A percentile compares a stretch with the other conserved stretches of the same genome.
These are phyloP conservation scores for Cosmia pyralina DNA, from an alignment of 2,888 invertebrate genomes.

Conservation along the genomic window DNA sequence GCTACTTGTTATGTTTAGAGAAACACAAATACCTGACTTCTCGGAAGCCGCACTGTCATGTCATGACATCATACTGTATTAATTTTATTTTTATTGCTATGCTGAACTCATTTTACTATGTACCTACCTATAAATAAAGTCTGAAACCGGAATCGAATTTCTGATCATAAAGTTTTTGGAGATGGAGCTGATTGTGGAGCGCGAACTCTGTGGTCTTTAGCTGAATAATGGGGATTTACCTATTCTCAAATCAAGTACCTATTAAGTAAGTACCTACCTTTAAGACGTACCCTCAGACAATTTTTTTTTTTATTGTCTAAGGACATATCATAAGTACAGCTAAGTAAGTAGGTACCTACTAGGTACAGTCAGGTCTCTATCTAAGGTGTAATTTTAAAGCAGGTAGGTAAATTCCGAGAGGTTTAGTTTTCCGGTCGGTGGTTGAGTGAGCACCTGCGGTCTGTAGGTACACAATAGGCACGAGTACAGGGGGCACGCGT, in stretches of 20 bases:
- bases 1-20: too few relatives aligned
- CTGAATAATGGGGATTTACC: neutral
- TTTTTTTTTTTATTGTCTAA: too few relatives aligned
- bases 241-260: too few relatives aligned
- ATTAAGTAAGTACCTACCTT: too few relatives aligned
- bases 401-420: neutral
- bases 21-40: too few relatives aligned
- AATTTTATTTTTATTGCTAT: slow-evolving; percentile 19
- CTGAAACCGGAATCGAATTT: slow-evolving; percentile 14
- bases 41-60: neutral
- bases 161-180: neutral
- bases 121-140: slow-evolving; percentile 12
- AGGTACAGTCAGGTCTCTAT: too few relatives aligned
- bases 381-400: neutral
- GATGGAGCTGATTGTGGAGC: neutral
- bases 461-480: too few relatives aligned
- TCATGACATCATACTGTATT: slow-evolving; percentile 12
- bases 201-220: neutral
- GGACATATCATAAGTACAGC: too few relatives aligned
- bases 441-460: neutral
- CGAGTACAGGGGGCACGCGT: neutral
- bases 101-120: slow-evolving; percentile 9
- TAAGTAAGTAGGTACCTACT: too few relatives aligned
- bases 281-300: too few relatives aligned
- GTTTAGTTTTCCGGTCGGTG: neutral